phyloP scores from a whole-genome alignment of 1,140 invertebrate genomes.

The Kradibia gibbosae region DNA sequence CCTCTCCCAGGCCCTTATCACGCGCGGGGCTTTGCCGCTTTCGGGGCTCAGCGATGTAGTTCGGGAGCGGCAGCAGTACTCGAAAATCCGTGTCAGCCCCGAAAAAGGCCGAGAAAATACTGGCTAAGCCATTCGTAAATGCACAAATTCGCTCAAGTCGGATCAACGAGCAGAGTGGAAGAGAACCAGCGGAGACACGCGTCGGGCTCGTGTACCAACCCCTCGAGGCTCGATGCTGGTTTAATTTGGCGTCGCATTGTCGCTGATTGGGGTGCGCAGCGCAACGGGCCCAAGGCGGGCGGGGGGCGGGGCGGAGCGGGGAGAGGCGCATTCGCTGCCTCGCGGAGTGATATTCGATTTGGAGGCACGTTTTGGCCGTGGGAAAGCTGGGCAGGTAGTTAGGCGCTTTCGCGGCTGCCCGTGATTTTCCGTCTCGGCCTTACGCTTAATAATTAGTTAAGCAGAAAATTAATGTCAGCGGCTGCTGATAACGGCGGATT shows the following conservation, averaged over 20 bases:
- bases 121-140: background rate
- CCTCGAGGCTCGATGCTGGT: conserved; percentile 55
- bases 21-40: too few species aligned
- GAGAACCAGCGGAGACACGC: background rate
- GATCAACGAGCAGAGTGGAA: background rate
- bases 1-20: background rate
- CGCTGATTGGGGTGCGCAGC: too few species aligned
- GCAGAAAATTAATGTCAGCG: background rate
- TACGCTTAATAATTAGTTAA: conserved; percentile 1
- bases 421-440: background rate
- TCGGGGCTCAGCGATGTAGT: too few species aligned
- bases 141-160: background rate
- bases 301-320: too few species aligned
- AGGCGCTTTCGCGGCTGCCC: background rate
- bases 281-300: too few species aligned
- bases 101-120: background rate
- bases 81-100: too few species aligned
- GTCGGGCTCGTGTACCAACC: background rate
- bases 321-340: conserved; percentile 7
- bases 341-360: conserved; percentile 8
- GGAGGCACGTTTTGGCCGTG: conserved; percentile 12
- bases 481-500: too few species aligned
- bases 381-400: conserved; percentile 1
- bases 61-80: too few species aligned
- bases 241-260: conserved; percentile 63